Evolutionary conservation across 1,140 invertebrate species (phyloP).

Genomic region (Cylas formicarius): DNA sequence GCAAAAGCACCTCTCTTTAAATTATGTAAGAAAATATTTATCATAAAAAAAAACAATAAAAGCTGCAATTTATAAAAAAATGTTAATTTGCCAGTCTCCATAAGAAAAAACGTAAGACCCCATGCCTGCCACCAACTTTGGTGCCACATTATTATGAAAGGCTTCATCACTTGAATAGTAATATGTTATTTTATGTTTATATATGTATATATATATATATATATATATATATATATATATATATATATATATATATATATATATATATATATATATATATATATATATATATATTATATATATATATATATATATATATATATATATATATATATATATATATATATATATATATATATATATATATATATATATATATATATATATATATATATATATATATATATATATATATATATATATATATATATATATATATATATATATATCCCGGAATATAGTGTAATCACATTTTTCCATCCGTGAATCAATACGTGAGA

Average conservation of each 20-base stretch:
- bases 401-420: slow-evolving; percentile 7
- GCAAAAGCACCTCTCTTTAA: no score
- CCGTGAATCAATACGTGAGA: no score
- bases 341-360: slow-evolving; percentile 7
- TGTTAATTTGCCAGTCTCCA: no score
- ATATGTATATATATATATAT: neutral
- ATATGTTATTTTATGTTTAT: neutral
- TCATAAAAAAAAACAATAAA: no score
- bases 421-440: slow-evolving; percentile 6
- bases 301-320: neutral
- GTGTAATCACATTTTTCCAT: no score
- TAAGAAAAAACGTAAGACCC: neutral
- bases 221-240: slow-evolving; percentile 6
- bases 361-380: slow-evolving; percentile 7
- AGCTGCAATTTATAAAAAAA: no score
- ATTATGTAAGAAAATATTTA: no score
- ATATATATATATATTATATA: slow-evolving; percentile 4
- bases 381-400: slow-evolving; percentile 6
- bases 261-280: slow-evolving; percentile 7
- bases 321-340: neutral
- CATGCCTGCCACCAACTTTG: neutral
- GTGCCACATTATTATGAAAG: slow-evolving; percentile 2
- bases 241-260: slow-evolving; percentile 7
- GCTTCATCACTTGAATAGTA: neutral
- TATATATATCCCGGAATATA: no score